phyloP scores from a whole-genome alignment of 1,140 invertebrate species.

The Drosophila suzukii region DNA sequence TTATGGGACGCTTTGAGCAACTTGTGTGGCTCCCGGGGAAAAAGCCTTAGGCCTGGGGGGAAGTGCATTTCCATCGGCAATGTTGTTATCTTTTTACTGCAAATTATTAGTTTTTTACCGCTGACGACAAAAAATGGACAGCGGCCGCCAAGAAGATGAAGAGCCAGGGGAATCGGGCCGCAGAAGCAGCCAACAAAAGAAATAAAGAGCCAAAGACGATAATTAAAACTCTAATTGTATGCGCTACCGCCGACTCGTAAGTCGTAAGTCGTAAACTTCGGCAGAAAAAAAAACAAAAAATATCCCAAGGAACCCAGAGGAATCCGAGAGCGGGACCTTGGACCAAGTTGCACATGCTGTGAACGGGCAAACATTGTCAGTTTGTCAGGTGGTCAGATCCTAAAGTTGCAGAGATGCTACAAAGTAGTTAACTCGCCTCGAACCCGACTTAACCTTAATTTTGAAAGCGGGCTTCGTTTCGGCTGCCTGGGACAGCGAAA shows the following conservation, averaged over 20 bases:
- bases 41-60: constrained; percentile 1
- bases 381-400: constrained; percentile 20
- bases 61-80: constrained; percentile 62
- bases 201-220: constrained; percentile 63
- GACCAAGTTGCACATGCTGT: constrained; percentile 22
- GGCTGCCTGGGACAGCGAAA: neutral
- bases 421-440: constrained; percentile 18
- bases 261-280: constrained; percentile 48
- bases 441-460: constrained; percentile 8
- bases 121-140: constrained; percentile 67
- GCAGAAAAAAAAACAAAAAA: constrained; percentile 1
- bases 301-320: neutral
- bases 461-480: neutral
- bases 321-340: constrained; percentile 24
- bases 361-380: constrained; percentile 43
- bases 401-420: constrained; percentile 14
- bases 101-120: constrained; percentile 78
- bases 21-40: constrained; percentile 68
- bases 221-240: constrained; percentile 81
- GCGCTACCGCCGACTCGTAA: constrained; percentile 59
- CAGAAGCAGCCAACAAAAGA: constrained; percentile 24
- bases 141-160: constrained; percentile 7
- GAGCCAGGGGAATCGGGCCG: neutral
- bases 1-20: constrained; percentile 60
- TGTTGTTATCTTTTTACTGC: constrained; percentile 82